Evolutionary conservation across 2,888 invertebrate species (phyloP).

Genomic region (Philopedon plagiatum): DNA sequence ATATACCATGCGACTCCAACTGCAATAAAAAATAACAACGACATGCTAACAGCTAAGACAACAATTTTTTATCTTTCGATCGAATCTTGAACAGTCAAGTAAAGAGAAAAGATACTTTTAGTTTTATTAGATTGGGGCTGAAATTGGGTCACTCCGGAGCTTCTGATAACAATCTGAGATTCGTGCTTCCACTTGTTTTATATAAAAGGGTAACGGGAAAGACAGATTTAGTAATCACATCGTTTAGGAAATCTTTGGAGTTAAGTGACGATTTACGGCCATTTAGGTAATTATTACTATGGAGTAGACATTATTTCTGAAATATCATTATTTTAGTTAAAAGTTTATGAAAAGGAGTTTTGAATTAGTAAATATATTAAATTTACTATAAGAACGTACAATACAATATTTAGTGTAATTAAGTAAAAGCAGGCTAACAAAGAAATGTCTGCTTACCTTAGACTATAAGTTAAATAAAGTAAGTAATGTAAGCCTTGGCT

Average conservation of each 20-base stretch:
- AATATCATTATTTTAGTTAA: not conserved
- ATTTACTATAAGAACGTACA: too few relatives aligned
- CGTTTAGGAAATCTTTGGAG: conserved; percentile 18
- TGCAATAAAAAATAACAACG: not conserved
- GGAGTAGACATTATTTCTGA: not conserved
- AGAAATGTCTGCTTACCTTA: too few relatives aligned
- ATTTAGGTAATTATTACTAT: conserved; percentile 11
- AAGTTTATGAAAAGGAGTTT: not conserved
- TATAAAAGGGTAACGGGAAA: conserved; percentile 19
- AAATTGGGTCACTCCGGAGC: conserved; percentile 18
- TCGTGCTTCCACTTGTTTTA: conserved; percentile 22
- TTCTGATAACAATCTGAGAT: conserved; percentile 23
- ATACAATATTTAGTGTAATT: too few relatives aligned
- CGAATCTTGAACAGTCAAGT: conserved; percentile 13
- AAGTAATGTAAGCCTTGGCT: too few relatives aligned
- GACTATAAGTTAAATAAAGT: too few relatives aligned
- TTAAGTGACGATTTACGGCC: conserved; percentile 19
- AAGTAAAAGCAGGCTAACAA: too few relatives aligned
- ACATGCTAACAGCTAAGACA: conserved; percentile 9
- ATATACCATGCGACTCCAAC: too few relatives aligned
- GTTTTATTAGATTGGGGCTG: conserved; percentile 23
- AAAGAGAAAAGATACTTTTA: conserved; percentile 23
- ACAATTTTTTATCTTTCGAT: conserved; percentile 20
- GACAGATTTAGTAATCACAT: conserved; percentile 23
- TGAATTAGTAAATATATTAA: too few relatives aligned